Conservation (phyloP, 2,888 invertebrate genomes). For the Spodoptera littoralis region DNA sequence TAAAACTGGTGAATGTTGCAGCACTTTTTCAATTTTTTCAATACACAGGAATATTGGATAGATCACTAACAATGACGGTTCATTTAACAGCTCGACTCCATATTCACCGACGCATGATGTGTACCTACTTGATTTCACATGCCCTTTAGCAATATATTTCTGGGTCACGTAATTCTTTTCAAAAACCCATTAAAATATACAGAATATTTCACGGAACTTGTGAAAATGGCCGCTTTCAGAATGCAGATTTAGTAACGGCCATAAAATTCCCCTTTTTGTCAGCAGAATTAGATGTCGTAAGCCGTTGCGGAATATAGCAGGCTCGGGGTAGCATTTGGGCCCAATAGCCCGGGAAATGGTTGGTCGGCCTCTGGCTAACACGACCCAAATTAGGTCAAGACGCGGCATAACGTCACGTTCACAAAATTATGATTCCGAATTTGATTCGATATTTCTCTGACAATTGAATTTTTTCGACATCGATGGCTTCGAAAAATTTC, state of each 20-base stretch:
- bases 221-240: slow-evolving; percentile 28
- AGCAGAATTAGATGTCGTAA: slow-evolving; percentile 72
- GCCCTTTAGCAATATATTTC: slow-evolving; percentile 40
- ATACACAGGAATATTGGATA: slow-evolving; percentile 25
- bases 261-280: slow-evolving; percentile 71
- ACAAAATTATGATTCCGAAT: slow-evolving; percentile 63
- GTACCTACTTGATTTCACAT: slow-evolving; percentile 51
- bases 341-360: slow-evolving; percentile 74
- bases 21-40: not conserved
- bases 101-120: slow-evolving; percentile 55
- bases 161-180: slow-evolving; percentile 45
- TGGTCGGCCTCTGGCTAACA: slow-evolving; percentile 65
- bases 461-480: slow-evolving; percentile 43
- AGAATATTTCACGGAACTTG: slow-evolving; percentile 23
- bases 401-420: slow-evolving; percentile 67
- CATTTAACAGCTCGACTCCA: slow-evolving; percentile 61
- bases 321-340: slow-evolving; percentile 71
- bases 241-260: slow-evolving; percentile 60
- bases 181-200: slow-evolving; percentile 37
- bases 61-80: slow-evolving; percentile 59
- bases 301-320: slow-evolving; percentile 63
- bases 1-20: slow-evolving; percentile 21
- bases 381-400: slow-evolving; percentile 78
- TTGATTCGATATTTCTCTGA: slow-evolving; percentile 64
- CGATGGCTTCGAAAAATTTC: slow-evolving; percentile 32